Percentiles rank a stretch among this genome's conserved stretches.
Evolutionary conservation across 2,888 invertebrate genomes (phyloP).

Genomic region (Asteroscopus sphinx): DNA sequence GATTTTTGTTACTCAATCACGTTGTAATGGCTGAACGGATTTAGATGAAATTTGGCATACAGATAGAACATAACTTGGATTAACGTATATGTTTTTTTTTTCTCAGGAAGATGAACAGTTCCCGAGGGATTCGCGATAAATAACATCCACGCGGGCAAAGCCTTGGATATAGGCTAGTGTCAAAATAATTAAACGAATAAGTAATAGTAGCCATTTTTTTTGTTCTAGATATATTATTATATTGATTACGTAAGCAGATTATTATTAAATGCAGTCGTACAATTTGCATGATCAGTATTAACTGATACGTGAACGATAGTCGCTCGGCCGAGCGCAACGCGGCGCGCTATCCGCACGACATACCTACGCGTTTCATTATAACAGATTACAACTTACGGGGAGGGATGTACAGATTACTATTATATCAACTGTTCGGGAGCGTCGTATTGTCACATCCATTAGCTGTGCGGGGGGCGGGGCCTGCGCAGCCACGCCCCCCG

Average conservation of each 20-base stretch:
- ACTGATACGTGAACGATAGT: neutral
- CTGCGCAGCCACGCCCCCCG: slow-evolving; percentile 72
- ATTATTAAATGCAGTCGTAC: neutral
- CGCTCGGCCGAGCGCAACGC: slow-evolving; percentile 17
- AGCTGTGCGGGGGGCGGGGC: slow-evolving; percentile 77
- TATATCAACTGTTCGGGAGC: slow-evolving; percentile 81
- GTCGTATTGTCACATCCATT: slow-evolving; percentile 89
- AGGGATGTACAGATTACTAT: slow-evolving; percentile 85
- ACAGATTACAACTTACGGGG: slow-evolving; percentile 73
- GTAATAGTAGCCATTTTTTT: too few species aligned
- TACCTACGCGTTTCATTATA: slow-evolving; percentile 60
- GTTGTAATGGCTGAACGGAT: too few species aligned
- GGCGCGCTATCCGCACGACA: slow-evolving; percentile 36
- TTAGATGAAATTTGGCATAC: too few species aligned
- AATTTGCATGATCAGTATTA: neutral
- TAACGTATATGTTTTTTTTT: too few species aligned
- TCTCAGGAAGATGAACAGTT: too few species aligned
- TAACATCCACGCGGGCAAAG: too few species aligned
- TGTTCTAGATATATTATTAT: neutral
- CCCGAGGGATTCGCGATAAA: too few species aligned
- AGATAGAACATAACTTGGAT: too few species aligned
- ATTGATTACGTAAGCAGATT: slow-evolving; percentile 1
- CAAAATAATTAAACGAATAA: too few species aligned
- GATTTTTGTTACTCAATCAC: too few species aligned
- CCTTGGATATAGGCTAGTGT: too few species aligned